phyloP scores from a whole-genome alignment of 2,888 invertebrate species.

The Thecophora atra region DNA sequence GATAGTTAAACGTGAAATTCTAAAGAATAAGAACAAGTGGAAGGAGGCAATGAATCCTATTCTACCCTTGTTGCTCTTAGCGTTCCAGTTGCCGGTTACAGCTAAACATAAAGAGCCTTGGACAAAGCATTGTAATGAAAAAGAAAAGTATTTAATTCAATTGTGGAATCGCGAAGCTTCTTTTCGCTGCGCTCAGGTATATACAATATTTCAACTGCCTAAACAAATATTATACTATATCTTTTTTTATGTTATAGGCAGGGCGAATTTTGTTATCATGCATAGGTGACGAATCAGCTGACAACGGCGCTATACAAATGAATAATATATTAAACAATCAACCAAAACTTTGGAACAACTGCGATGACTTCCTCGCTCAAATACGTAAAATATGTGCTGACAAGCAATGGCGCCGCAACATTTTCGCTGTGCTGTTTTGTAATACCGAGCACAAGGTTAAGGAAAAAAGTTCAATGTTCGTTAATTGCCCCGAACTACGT shows the following conservation, averaged over 20 bases:
- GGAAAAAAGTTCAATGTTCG: conserved; percentile 73
- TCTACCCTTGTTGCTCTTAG: conserved; percentile 73
- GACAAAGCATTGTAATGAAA: conserved; percentile 70
- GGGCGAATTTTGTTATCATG: conserved; percentile 78
- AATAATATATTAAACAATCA: conserved; percentile 47
- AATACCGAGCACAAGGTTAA: conserved; percentile 72
- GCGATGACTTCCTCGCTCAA: conserved; percentile 57
- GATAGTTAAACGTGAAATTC: conserved; percentile 78
- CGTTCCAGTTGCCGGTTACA: conserved; percentile 72
- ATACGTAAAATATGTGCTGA: conserved; percentile 70
- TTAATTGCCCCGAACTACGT: conserved; percentile 68
- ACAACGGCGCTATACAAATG: conserved; percentile 46
- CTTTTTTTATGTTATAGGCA: conserved; percentile 56
- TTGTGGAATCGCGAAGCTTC: conserved; percentile 76
- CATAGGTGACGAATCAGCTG: conserved; percentile 69
- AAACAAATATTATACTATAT: neutral
- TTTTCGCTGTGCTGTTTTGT: conserved; percentile 75
- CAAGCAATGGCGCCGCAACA: conserved; percentile 75
- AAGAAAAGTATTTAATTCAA: conserved; percentile 67
- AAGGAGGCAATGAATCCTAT: conserved; percentile 72
- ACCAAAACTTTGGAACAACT: conserved; percentile 51
- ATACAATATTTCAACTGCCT: neutral
- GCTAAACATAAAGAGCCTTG: conserved; percentile 71
- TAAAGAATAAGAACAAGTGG: conserved; percentile 75
- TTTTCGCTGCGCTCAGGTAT: conserved; percentile 76